Evolutionary conservation across 2,113 vertebrate genomes (phyloP), one percentile per base, ranked within the genome.

Genomic region (Oxygymnocypris stewartii): DNA sequence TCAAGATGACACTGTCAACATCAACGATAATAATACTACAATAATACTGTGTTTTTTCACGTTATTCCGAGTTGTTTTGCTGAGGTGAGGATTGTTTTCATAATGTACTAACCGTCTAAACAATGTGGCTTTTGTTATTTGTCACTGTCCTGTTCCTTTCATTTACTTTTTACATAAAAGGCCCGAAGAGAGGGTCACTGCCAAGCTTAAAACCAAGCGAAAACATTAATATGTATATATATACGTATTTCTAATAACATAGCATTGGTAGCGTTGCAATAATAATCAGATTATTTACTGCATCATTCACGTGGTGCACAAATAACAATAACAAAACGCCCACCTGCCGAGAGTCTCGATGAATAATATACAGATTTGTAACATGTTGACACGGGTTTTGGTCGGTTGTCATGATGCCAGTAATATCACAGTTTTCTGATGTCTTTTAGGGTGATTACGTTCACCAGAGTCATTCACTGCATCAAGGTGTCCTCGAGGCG

Each of bases 241-340:
- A 31, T 4, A 11, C 35, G 8, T 25, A 14, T 80, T 28, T 42
- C 1, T 44, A 28, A 82, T 82, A 25, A 25, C 9, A 40, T n/a
- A 25, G 40, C 49, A 4, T 3, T 23, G 4, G 2, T 35, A 71
- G 5, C 0, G 4, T 65, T 28, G 37, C 8, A 4, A 1, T 67
- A 28, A 28, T 47, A 31, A 31, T 81, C 5, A n/a, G 6, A 80
- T 42, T 79, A n/a, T 54, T 20, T 71, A 63, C 4, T 35, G 25
- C 23, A 31, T 31, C 40, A 0, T 82, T 16, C 81, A 82, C 80
- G 80, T 82, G 80, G 80, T 82, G 6, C 18, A 69, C 16, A 71
- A 51, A 82, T 44, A 69, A 82, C 63, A 71, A 82, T 13, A 65
- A 63, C 23, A 82, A 82, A 51, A 51, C 44, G 28, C 25, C 80